phyloP scores from a whole-genome alignment of 1,140 invertebrate genomes.

The Drosophila dunni region DNA sequence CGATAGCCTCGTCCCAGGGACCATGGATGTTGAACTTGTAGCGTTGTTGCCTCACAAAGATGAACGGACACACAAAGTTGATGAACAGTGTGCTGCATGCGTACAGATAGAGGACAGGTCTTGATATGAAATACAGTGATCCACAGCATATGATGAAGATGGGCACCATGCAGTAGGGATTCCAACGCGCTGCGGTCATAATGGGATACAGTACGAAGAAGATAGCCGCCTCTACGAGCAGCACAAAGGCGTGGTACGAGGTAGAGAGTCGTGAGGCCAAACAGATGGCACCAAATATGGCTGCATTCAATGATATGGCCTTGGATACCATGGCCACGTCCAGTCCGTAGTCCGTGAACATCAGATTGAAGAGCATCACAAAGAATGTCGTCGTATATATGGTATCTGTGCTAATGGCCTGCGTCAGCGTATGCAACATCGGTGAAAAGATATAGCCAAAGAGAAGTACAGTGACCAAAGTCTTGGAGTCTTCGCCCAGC shows the following conservation, averaged over 20 bases:
- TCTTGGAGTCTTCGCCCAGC: constrained; percentile 87
- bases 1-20: constrained; percentile 97
- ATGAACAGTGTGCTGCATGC: constrained; percentile 88
- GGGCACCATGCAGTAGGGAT: constrained; percentile 66
- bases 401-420: constrained; percentile 98
- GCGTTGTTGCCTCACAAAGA: constrained; percentile 92
- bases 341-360: constrained; percentile 96
- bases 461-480: constrained; percentile 91
- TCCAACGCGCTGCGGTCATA: constrained; percentile 88
- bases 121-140: constrained; percentile 87
- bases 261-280: constrained; percentile 95
- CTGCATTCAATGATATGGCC: constrained; percentile 94
- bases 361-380: constrained; percentile 94
- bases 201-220: constrained; percentile 95
- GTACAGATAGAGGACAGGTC: constrained; percentile 87
- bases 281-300: constrained; percentile 96
- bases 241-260: constrained; percentile 93
- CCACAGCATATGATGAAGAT: constrained; percentile 64
- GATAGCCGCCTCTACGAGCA: constrained; percentile 93
- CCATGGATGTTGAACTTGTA: constrained; percentile 97
- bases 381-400: constrained; percentile 96
- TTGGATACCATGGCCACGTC: constrained; percentile 92
- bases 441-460: constrained; percentile 95
- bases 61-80: constrained; percentile 90
- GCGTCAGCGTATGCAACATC: constrained; percentile 96